Percentiles rank a stretch among this genome's conserved stretches.
Evolutionary conservation across 1,140 invertebrate species (phyloP).

Genomic region (Dendroctonus valens): DNA sequence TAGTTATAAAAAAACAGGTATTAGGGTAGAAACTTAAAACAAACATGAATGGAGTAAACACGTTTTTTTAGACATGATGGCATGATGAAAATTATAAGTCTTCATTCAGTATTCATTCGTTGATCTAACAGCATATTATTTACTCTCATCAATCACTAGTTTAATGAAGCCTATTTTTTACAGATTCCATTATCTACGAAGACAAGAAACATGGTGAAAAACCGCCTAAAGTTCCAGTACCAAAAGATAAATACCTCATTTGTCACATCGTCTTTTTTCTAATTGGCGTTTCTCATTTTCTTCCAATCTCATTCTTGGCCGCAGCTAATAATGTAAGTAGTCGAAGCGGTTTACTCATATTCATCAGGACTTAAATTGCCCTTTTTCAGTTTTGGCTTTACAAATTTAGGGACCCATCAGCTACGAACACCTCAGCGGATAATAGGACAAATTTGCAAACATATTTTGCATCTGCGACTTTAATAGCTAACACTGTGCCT

Average conservation of each 20-base stretch:
- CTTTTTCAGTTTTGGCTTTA: constrained; percentile 8
- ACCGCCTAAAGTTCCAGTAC: constrained; percentile 3
- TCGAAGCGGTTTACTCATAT: not conserved
- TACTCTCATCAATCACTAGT: too few relatives aligned
- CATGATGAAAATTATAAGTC: too few relatives aligned
- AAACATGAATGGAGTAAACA: too few relatives aligned
- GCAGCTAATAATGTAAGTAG: constrained; percentile 55
- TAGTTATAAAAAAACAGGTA: too few relatives aligned
- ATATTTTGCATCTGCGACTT: constrained; percentile 2
- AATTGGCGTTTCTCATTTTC: constrained; percentile 73
- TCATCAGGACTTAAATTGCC: not conserved
- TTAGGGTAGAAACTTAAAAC: too few relatives aligned
- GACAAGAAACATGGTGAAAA: constrained; percentile 8
- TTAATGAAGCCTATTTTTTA: not conserved
- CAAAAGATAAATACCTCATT: constrained; percentile 10
- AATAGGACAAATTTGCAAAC: constrained; percentile 1
- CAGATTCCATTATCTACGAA: not conserved
- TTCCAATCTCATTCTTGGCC: constrained; percentile 72
- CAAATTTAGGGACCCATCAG: constrained; percentile 8
- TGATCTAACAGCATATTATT: too few relatives aligned
- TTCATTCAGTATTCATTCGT: too few relatives aligned
- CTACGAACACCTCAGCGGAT: not conserved
- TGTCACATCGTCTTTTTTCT: constrained; percentile 42
- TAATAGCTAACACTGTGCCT: not conserved
- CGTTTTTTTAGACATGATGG: too few relatives aligned